Conservation (phyloP, 2,797 vertebrate genomes). For the Euthynnus affinis region DNA sequence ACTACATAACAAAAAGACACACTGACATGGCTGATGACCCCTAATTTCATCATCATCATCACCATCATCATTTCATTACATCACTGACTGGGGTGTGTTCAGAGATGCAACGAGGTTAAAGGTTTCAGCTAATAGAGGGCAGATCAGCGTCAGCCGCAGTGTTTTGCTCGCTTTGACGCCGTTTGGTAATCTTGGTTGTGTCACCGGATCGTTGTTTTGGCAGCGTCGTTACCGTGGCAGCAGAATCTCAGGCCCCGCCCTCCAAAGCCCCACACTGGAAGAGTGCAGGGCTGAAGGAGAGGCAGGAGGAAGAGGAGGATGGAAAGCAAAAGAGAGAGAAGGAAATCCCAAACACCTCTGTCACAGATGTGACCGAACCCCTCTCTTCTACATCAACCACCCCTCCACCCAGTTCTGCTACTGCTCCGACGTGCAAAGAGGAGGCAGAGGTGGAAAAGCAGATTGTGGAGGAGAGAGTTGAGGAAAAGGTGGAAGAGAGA, state of each 20-base stretch:
- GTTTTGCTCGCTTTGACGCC: constrained; percentile 16
- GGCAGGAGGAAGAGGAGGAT: constrained; percentile 53
- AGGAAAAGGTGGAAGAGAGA: constrained; percentile 49
- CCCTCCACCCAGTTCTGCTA: constrained; percentile 51
- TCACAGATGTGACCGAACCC: constrained; percentile 46
- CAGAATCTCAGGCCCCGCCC: constrained; percentile 62
- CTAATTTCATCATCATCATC: neutral
- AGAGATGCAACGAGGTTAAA: neutral
- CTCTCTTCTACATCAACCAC: constrained; percentile 34
- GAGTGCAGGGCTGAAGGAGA: constrained; percentile 56
- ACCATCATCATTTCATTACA: neutral
- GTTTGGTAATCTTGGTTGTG: constrained; percentile 62
- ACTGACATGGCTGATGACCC: neutral
- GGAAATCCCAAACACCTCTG: constrained; percentile 32
- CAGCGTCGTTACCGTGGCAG: constrained; percentile 67
- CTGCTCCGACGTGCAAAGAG: constrained; percentile 36
- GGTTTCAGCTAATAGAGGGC: neutral
- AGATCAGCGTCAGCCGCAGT: constrained; percentile 34
- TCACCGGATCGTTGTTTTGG: constrained; percentile 76
- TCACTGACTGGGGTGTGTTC: neutral
- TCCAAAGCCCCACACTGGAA: constrained; percentile 57
- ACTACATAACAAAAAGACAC: neutral
- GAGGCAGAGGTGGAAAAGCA: constrained; percentile 36
- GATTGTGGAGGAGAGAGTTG: constrained; percentile 32
- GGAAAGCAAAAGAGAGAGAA: constrained; percentile 64